Conservation (phyloP, 2,888 invertebrate genomes). For the Chorisops tibialis region DNA sequence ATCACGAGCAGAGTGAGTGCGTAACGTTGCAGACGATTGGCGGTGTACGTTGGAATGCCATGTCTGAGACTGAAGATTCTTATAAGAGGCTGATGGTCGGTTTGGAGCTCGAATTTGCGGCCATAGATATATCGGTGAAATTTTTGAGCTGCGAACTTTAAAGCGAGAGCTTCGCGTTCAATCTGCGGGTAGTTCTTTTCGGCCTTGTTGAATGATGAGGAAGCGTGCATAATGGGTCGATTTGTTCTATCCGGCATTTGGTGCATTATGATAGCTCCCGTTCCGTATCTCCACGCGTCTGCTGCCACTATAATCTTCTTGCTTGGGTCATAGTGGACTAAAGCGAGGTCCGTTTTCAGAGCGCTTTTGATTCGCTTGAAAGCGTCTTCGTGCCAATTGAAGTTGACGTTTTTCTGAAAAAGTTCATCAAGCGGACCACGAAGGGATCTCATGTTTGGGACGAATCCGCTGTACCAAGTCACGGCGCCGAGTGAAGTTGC, state of each 20-base stretch:
- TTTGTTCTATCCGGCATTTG: no score
- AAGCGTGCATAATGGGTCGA: no score
- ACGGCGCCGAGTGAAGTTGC: conserved; percentile 15
- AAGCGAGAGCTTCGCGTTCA: neutral
- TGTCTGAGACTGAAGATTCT: conserved; percentile 24
- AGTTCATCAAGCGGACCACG: conserved; percentile 10
- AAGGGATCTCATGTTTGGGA: neutral
- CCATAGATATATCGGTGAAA: neutral
- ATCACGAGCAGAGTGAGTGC: no score
- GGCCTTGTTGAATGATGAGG: neutral
- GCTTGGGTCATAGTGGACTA: no score
- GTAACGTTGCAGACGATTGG: no score
- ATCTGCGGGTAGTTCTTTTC: neutral
- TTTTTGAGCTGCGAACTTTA: neutral
- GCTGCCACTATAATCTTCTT: no score
- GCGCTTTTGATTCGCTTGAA: conserved; percentile 1
- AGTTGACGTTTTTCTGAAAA: neutral
- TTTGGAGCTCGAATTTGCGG: neutral
- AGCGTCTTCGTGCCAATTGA: neutral
- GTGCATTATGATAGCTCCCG: no score
- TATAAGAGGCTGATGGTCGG: no score
- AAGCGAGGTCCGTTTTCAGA: no score
- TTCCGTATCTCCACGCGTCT: no score
- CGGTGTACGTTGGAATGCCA: no score
- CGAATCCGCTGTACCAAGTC: conserved; percentile 8